Conservation (phyloP, 2,797 vertebrate genomes). For the Phrynocephalus guinanensis region DNA sequence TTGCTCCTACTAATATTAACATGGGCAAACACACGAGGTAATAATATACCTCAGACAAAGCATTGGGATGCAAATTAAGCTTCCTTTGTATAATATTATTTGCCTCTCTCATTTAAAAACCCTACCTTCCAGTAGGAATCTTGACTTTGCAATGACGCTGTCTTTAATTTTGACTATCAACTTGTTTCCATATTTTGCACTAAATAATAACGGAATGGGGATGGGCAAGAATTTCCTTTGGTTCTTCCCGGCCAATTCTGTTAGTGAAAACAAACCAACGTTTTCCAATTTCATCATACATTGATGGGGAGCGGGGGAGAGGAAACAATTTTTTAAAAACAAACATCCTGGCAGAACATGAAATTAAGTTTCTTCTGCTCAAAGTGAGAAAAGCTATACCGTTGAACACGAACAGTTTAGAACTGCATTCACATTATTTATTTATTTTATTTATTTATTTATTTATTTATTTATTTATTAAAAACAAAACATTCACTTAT, state of each 20-base stretch:
- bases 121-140: not conserved
- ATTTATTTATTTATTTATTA: no score
- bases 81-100: not conserved
- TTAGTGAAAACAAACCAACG: not conserved
- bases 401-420: no score
- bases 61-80: not conserved
- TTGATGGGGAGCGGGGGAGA: not conserved
- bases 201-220: not conserved
- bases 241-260: not conserved
- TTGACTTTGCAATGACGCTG: not conserved
- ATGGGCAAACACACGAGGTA: not conserved
- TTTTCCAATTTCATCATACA: not conserved
- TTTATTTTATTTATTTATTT: no score
- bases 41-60: not conserved
- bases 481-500: no score
- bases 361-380: no score
- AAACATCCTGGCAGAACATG: not conserved
- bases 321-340: not conserved
- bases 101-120: not conserved
- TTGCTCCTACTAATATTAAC: conserved; percentile 27
- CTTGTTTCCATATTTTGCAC: not conserved
- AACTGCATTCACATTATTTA: no score
- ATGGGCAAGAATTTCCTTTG: not conserved
- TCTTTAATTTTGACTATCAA: not conserved
- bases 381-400: no score